Conservation (phyloP, 2,888 invertebrate species). For the Sarcophaga carnaria region DNA sequence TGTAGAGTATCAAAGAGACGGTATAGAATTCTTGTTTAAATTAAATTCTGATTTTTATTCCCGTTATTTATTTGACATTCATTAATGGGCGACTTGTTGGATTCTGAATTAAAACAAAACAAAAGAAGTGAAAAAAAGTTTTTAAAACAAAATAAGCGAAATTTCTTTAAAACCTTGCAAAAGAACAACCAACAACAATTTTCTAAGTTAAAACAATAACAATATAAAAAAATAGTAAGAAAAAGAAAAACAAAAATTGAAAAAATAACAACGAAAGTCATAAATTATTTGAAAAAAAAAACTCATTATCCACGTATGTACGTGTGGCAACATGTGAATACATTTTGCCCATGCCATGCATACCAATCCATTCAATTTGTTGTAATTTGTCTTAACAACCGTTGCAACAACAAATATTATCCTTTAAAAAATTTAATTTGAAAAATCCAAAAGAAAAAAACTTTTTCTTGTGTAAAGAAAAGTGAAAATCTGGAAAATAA, state of each 20-base stretch:
- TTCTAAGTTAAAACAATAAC: constrained; percentile 57
- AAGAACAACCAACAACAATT: constrained; percentile 62
- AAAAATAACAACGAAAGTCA: constrained; percentile 41
- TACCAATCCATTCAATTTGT: constrained; percentile 20
- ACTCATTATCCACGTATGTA: constrained; percentile 14
- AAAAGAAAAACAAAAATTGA: no score
- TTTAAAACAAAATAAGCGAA: constrained; percentile 33
- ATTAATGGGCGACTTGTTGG: constrained; percentile 68
- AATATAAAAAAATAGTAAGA: not conserved
- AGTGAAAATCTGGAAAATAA: constrained; percentile 22
- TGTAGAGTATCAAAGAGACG: not conserved
- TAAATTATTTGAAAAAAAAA: constrained; percentile 57
- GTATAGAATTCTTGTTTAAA: not conserved
- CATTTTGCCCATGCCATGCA: not conserved
- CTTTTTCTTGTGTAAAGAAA: constrained; percentile 37
- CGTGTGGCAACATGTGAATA: constrained; percentile 8
- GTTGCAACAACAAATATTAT: constrained; percentile 58
- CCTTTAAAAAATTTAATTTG: not conserved
- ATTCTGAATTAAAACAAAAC: constrained; percentile 29
- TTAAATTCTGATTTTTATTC: not conserved
- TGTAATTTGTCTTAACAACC: constrained; percentile 55
- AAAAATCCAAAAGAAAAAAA: not conserved
- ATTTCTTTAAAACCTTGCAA: constrained; percentile 66
- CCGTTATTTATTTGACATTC: constrained; percentile 47
- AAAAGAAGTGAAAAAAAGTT: constrained; percentile 30